phyloP scores from a whole-genome alignment of 2,888 invertebrate genomes.

The Torymus tubicola region DNA sequence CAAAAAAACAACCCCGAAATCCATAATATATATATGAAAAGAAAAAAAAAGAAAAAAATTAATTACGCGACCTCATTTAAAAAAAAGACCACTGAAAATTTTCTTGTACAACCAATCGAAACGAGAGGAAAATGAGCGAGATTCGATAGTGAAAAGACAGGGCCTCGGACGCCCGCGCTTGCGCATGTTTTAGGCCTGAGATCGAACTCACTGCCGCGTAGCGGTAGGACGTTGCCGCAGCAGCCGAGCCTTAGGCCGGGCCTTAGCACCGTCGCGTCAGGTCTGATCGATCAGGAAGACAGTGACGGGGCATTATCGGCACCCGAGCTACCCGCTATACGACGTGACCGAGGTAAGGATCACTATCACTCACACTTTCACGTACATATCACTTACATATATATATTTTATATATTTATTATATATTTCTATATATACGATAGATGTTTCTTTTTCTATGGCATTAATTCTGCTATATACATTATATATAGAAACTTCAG shows the following conservation, averaged over 20 bases:
- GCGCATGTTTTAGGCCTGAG: conserved; percentile 64
- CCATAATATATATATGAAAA: too few relatives aligned
- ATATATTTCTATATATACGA: too few relatives aligned
- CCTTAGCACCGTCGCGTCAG: conserved; percentile 74
- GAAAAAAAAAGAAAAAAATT: neutral
- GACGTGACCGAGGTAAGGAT: conserved; percentile 81
- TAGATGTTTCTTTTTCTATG: too few relatives aligned
- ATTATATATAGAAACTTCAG: too few relatives aligned
- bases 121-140: neutral
- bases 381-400: neutral
- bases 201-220: conserved; percentile 77
- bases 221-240: conserved; percentile 73
- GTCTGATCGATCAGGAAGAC: conserved; percentile 82
- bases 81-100: conserved; percentile 2
- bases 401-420: too few relatives aligned
- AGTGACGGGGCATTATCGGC: conserved; percentile 89
- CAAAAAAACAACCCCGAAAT: too few relatives aligned
- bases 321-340: conserved; percentile 85
- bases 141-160: conserved; percentile 41
- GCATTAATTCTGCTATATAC: too few relatives aligned
- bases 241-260: conserved; percentile 73
- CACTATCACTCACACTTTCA: neutral
- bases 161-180: conserved; percentile 41
- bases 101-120: neutral
- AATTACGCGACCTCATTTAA: neutral